These are phyloP conservation scores for Colletes latitarsis DNA, from an alignment of 1,140 invertebrate genomes.

Conservation along the genomic window DNA sequence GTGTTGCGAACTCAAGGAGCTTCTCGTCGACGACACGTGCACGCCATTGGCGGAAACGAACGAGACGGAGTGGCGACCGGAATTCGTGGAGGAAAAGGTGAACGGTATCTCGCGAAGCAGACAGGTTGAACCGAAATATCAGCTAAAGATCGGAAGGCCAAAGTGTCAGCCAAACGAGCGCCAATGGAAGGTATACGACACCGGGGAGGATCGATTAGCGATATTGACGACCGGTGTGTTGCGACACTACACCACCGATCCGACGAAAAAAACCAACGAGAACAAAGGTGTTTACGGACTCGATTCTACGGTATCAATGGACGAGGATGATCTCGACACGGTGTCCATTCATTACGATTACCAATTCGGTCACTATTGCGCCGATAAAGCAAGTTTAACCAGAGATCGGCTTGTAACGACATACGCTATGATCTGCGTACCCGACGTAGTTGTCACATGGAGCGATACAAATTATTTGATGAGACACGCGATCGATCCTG, in stretches of 20 bases:
- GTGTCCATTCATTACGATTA: slow-evolving; percentile 86
- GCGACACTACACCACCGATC: slow-evolving; percentile 85
- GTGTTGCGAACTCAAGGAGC: slow-evolving; percentile 88
- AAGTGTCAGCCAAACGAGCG: slow-evolving; percentile 85
- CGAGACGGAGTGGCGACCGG: slow-evolving; percentile 77
- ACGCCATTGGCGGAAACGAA: slow-evolving; percentile 83
- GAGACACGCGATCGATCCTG: slow-evolving; percentile 87
- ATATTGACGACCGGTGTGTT: slow-evolving; percentile 87
- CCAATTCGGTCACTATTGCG: slow-evolving; percentile 87
- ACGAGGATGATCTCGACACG: slow-evolving; percentile 72
- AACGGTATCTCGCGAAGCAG: slow-evolving; percentile 10
- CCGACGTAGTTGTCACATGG: slow-evolving; percentile 85
- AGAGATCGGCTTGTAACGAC: slow-evolving; percentile 79
- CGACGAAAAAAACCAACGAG: slow-evolving; percentile 51
- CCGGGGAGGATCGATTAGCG: slow-evolving; percentile 83
- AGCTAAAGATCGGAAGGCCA: slow-evolving; percentile 83
- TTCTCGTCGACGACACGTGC: slow-evolving; percentile 86
- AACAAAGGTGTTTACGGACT: slow-evolving; percentile 78
- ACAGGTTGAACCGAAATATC: slow-evolving; percentile 58
- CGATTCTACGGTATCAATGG: slow-evolving; percentile 67
- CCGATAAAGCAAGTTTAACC: slow-evolving; percentile 85
- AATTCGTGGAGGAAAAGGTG: slow-evolving; percentile 67
- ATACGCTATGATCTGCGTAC: slow-evolving; percentile 89
- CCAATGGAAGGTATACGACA: slow-evolving; percentile 86
- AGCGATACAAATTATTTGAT: slow-evolving; percentile 87